These are phyloP conservation scores for Apis mellifera DNA, from an alignment of 1,140 invertebrate species.

Conservation along the genomic window Amel_HAv3.1 CM009944.2:7872001-7872500, in stretches of 20 bases:
- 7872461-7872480: conserved; percentile 46
- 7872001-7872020: conserved; percentile 37
- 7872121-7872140: background rate
- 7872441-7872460: conserved; percentile 53
- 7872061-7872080: conserved; percentile 15
- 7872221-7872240: too few relatives aligned
- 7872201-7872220: too few relatives aligned
- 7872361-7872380: too few relatives aligned
- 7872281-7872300: too few relatives aligned
- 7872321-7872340: too few relatives aligned
- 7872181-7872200: too few relatives aligned
- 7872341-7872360: too few relatives aligned
- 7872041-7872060: conserved; percentile 1
- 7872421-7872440: conserved; percentile 38
- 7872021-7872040: conserved; percentile 23
- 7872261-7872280: too few relatives aligned
- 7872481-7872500: conserved; percentile 53
- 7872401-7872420: background rate
- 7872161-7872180: background rate
- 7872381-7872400: too few relatives aligned
- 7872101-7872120: background rate
- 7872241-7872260: too few relatives aligned
- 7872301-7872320: too few relatives aligned
- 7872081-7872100: conserved; percentile 1
- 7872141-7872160: background rate